Conservation (phyloP, 2,797 vertebrate genomes). For the Enteromius paludinosus region DNA sequence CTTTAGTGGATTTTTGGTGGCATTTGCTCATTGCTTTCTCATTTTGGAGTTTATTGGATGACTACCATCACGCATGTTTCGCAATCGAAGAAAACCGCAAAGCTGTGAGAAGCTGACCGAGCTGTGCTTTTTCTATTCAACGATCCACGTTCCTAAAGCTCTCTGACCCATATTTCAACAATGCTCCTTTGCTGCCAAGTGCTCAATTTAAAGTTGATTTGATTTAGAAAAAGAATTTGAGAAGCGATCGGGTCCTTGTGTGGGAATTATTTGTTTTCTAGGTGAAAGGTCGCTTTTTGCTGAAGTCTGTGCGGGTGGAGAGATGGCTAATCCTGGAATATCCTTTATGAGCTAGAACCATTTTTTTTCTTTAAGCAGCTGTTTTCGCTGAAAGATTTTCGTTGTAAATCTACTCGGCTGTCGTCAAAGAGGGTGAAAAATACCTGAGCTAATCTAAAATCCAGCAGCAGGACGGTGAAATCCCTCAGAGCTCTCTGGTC, state of each 20-base stretch:
- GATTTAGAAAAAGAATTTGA: conserved; percentile 48
- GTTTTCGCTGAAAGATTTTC: conserved; percentile 55
- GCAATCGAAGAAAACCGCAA: conserved; percentile 49
- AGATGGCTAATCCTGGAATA: conserved; percentile 24
- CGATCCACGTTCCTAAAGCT: conserved; percentile 17
- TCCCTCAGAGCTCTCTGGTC: conserved; percentile 24
- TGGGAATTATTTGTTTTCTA: conserved; percentile 48
- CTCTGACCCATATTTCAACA: conserved; percentile 44
- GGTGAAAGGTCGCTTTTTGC: conserved; percentile 62
- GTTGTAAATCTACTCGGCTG: conserved; percentile 53
- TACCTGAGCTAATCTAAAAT: conserved; percentile 52
- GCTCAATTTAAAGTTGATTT: conserved; percentile 49
- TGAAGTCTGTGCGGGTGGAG: conserved; percentile 1
- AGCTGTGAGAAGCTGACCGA: conserved; percentile 13
- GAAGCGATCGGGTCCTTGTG: conserved; percentile 28
- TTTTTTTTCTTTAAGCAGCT: conserved; percentile 62
- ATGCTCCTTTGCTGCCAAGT: conserved; percentile 50
- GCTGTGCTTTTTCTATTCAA: conserved; percentile 12
- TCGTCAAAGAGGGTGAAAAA: conserved; percentile 41
- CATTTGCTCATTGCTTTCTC: conserved; percentile 55
- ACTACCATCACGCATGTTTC: conserved; percentile 41
- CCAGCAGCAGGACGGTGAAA: conserved; percentile 24
- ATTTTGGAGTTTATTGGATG: conserved; percentile 47
- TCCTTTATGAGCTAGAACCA: conserved; percentile 33
- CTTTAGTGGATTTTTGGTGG: conserved; percentile 51